Evolutionary conservation across 2,113 vertebrate genomes (phyloP), one percentile per base, ranked within the genome.

Genomic region (Corvus moneduloides): DNA sequence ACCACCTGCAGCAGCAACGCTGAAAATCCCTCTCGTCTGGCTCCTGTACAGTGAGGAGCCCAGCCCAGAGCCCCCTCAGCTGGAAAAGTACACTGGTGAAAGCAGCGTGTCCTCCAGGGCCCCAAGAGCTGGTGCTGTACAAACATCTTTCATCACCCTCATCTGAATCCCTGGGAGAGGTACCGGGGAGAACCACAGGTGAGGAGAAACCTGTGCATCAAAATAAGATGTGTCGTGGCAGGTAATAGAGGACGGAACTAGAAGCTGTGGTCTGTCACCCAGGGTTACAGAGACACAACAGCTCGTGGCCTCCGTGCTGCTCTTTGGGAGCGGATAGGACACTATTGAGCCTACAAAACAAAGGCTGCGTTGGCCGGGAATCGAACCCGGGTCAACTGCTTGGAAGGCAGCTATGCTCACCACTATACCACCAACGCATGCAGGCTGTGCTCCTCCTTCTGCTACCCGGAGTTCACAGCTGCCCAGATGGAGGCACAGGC

Each of bases 351-450:
- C 12, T 30, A 37, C 13, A 73, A 84, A 83, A 37, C 37, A 37
- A 37, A 35, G 35, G 35, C 8, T 94, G 94, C 92, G 94, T 97
- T 96, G 95, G 95, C 95, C 95, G 94, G 95, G 95, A 96, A 96
- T 96, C 95, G 95, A 96, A 96, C 95, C 95, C 95, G 94, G 97
- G 97, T 97, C 97, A 98, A 97, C 97, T 97, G 97, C 97, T 98
- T 98, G 97, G 98, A 98, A 98, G 97, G 98, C 98, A 98, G 98
- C 97, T 98, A 98, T 98, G 98, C 97, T 98, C 92, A 98, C 98
- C 98, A 98, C 98, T 98, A 98, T 98, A 98, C 98, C 97, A 98
- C 97, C 98, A 98, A 95, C 92, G 89, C 87, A 35, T 35, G 35
- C 9, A 9, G 35, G 35, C 35, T 35, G 9, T 35, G 35, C 35